These are phyloP conservation scores for Phodopus roborovskii DNA, from an alignment of 2,113 vertebrate species.

Conservation along the genomic window DNA sequence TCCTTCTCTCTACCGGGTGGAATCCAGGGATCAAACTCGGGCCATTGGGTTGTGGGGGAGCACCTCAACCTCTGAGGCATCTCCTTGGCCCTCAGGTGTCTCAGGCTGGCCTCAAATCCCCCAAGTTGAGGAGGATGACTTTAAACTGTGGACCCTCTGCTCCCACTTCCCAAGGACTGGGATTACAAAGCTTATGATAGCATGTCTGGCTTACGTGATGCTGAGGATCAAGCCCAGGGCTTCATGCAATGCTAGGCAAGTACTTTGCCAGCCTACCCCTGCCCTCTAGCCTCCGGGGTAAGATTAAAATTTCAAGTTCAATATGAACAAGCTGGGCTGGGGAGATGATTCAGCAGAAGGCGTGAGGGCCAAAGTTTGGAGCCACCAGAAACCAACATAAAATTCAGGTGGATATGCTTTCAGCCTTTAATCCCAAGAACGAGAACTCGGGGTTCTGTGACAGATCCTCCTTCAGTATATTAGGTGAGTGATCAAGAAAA, in stretches of 20 bases:
- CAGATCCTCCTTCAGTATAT: not conserved
- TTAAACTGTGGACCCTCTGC: not conserved
- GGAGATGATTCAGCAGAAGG: not conserved
- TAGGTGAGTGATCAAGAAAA: not conserved
- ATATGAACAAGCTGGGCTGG: not conserved
- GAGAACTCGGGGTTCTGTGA: not conserved
- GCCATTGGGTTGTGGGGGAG: not conserved
- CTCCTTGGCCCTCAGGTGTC: not conserved
- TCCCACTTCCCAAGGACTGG: not conserved
- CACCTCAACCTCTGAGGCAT: not conserved
- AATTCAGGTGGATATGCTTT: not conserved
- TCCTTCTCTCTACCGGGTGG: not conserved
- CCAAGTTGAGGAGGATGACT: not conserved
- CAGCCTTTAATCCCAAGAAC: not conserved
- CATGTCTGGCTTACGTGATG: not conserved
- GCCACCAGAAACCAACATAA: not conserved
- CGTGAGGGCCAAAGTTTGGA: not conserved
- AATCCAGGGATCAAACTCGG: not conserved
- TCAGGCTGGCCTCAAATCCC: not conserved
- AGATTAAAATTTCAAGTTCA: not conserved
- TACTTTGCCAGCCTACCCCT: not conserved
- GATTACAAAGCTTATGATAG: not conserved
- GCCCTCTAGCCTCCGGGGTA: accelerated
- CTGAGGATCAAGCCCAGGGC: not conserved
- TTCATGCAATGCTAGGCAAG: not conserved